Conservation (phyloP, 2,797 vertebrate genomes). For the Alectoris magna region DNA sequence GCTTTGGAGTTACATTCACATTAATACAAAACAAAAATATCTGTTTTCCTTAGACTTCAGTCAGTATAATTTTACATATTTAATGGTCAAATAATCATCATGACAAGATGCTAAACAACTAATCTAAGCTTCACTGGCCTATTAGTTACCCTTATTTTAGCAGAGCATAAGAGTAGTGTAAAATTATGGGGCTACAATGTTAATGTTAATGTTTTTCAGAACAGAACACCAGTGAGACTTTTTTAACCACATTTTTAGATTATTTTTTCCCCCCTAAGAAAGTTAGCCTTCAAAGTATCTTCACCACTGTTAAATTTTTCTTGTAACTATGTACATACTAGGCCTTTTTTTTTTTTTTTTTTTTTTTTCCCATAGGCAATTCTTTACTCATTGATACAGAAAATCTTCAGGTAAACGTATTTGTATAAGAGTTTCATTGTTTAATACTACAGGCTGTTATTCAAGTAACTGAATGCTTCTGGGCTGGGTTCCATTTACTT, state of each 20-base stretch:
- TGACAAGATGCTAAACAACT: background rate
- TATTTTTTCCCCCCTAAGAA: background rate
- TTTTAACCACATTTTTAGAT: background rate
- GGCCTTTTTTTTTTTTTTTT: too few species aligned
- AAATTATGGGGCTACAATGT: background rate
- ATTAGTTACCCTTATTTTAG: background rate
- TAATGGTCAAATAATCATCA: background rate
- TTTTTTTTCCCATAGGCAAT: background rate
- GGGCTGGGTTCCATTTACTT: slow-evolving; percentile 60
- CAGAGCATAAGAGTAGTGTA: background rate
- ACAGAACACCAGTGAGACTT: background rate
- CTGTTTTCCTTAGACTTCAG: background rate
- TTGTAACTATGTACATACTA: background rate
- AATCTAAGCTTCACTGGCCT: background rate
- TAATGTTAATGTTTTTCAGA: background rate
- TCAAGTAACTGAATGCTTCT: slow-evolving; percentile 31
- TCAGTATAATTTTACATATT: background rate
- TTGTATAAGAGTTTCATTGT: slow-evolving; percentile 15
- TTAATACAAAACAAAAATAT: background rate
- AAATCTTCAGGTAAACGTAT: background rate
- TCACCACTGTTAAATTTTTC: background rate
- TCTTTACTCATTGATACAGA: background rate
- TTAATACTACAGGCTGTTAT: slow-evolving; percentile 38
- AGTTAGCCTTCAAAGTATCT: background rate
- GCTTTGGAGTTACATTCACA: background rate